These are phyloP conservation scores for Listronotus bonariensis DNA, from an alignment of 1,140 invertebrate species.

Conservation along the genomic window DNA sequence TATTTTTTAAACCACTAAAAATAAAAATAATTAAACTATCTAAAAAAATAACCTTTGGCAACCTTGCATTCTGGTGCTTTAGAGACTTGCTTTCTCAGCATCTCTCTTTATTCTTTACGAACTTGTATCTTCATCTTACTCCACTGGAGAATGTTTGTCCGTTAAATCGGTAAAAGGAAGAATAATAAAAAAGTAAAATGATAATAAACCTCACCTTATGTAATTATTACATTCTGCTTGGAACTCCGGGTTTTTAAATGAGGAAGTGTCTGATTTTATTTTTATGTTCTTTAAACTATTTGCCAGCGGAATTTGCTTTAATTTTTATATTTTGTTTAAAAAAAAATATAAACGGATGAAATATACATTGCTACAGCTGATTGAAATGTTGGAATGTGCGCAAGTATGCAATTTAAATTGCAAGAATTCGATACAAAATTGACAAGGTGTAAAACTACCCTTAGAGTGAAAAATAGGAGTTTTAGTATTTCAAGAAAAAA, in stretches of 20 bases:
- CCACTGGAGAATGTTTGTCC: slow-evolving; percentile 28
- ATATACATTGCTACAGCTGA: too few species aligned
- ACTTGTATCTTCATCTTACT: slow-evolving; percentile 21
- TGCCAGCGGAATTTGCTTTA: too few species aligned
- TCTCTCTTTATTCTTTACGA: slow-evolving; percentile 16
- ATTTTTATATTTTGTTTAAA: too few species aligned
- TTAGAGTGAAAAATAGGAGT: too few species aligned
- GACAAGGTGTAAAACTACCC: too few species aligned
- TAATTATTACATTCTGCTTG: slow-evolving; percentile 30
- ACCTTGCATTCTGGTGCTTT: slow-evolving; percentile 19
- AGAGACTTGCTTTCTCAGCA: slow-evolving; percentile 15
- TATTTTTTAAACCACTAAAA: too few species aligned
- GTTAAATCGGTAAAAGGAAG: slow-evolving; percentile 38
- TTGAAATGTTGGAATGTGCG: too few species aligned
- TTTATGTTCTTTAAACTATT: slow-evolving; percentile 2
- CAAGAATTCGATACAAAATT: too few species aligned
- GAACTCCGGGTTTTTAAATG: slow-evolving; percentile 1
- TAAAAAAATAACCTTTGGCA: slow-evolving; percentile 6
- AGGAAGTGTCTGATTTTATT: not conserved
- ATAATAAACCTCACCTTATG: slow-evolving; percentile 36
- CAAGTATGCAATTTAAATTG: too few species aligned
- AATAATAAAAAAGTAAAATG: slow-evolving; percentile 36
- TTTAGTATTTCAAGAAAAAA: too few species aligned
- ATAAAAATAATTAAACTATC: too few species aligned
- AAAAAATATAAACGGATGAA: too few species aligned